A percentile compares a stretch with the other conserved stretches of the same genome.
These are phyloP conservation scores for Leptopilina syphax DNA, from an alignment of 2,888 invertebrate species.

Conservation along the genomic window DNA sequence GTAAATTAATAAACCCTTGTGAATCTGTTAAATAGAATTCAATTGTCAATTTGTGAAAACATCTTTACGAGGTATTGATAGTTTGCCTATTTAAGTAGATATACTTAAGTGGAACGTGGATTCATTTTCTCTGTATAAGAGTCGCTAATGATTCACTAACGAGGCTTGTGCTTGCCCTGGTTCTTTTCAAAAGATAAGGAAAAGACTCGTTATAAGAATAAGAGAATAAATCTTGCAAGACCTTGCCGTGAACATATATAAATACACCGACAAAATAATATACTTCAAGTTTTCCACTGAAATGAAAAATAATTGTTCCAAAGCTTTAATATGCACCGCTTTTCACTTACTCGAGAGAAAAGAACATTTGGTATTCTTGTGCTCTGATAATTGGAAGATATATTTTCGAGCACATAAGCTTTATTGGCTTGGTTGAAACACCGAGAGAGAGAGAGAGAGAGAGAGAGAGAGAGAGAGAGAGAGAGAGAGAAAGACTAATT, in stretches of 20 bases:
- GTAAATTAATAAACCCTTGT: too few relatives aligned
- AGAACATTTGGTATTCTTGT: too few relatives aligned
- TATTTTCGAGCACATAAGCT: not conserved
- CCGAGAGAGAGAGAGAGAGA: not conserved
- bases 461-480: not conserved
- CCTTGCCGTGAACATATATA: not conserved
- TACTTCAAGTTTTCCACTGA: not conserved
- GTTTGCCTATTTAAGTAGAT: not conserved
- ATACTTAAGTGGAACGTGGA: not conserved
- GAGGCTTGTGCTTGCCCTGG: conserved; percentile 16
- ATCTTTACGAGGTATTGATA: not conserved
- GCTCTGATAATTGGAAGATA: not conserved
- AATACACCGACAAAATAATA: not conserved
- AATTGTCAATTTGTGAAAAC: not conserved
- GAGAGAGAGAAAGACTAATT: not conserved
- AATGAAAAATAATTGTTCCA: not conserved
- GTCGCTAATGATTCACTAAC: conserved; percentile 29
- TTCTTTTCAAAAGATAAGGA: conserved; percentile 5
- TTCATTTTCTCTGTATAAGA: not conserved
- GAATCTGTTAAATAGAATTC: too few relatives aligned
- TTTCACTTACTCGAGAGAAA: too few relatives aligned
- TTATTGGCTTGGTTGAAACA: conserved; percentile 12
- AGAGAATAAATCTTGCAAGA: conserved; percentile 15
- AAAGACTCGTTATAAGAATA: conserved; percentile 21
- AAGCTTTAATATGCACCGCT: not conserved